Conservation (phyloP, 2,888 invertebrate genomes). For the Dryobota labecula region DNA sequence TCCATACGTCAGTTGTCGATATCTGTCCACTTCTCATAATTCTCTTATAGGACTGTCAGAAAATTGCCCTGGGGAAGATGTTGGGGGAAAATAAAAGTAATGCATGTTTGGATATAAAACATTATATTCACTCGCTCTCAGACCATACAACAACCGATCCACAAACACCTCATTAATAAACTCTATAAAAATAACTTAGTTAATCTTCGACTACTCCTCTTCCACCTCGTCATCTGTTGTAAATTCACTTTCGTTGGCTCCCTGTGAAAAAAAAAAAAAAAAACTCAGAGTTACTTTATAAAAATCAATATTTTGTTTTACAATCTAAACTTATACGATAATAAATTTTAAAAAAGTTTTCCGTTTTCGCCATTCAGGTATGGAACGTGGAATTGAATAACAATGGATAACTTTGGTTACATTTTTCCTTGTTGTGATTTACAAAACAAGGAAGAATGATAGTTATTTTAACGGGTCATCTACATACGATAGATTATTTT, state of each 20-base stretch:
- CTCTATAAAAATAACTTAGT: slow-evolving; percentile 90
- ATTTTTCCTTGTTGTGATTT: slow-evolving; percentile 12
- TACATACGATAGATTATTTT: neutral
- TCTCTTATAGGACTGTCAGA: neutral
- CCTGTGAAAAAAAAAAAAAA: slow-evolving; percentile 76
- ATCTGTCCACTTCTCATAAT: neutral
- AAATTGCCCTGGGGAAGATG: neutral
- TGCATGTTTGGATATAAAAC: slow-evolving; percentile 82
- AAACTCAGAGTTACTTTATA: neutral
- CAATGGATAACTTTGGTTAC: neutral
- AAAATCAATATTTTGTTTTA: neutral
- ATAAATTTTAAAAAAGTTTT: neutral
- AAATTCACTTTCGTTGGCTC: slow-evolving; percentile 92
- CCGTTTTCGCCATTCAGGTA: neutral
- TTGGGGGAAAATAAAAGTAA: slow-evolving; percentile 63
- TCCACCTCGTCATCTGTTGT: slow-evolving; percentile 92
- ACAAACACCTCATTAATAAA: slow-evolving; percentile 84
- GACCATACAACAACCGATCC: slow-evolving; percentile 81
- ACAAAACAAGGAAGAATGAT: neutral
- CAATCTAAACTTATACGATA: neutral
- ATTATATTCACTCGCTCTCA: slow-evolving; percentile 86
- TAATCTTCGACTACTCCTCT: slow-evolving; percentile 86
- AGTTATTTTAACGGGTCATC: neutral
- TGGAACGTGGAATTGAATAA: neutral
- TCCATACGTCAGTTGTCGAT: neutral